Evolutionary conservation across 1,140 invertebrate species (phyloP).

Genomic region (Paramacrobiotus metropolitanus): DNA sequence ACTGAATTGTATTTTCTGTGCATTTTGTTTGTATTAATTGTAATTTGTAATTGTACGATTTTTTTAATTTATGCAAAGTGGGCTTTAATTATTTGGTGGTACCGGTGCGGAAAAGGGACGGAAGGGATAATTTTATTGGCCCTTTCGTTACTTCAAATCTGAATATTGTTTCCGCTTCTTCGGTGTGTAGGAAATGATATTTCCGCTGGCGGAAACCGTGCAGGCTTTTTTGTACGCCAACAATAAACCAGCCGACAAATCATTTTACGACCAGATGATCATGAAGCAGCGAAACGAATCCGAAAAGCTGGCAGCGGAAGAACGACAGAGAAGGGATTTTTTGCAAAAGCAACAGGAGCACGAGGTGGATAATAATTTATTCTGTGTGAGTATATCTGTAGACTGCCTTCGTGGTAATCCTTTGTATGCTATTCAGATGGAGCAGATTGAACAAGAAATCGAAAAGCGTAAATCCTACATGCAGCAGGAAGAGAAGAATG

Average conservation of each 20-base stretch:
- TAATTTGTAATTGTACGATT: no score
- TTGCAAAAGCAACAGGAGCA: constrained; percentile 34
- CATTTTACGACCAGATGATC: constrained; percentile 62
- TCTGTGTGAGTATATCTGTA: constrained; percentile 14
- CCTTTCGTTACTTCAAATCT: no score
- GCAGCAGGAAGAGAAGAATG: constrained; percentile 5
- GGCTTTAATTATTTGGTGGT: no score
- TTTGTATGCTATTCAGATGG: no score
- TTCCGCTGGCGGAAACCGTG: constrained; percentile 40
- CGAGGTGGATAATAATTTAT: constrained; percentile 24
- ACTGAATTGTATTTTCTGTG: no score
- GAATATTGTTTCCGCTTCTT: no score
- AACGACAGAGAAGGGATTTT: constrained; percentile 30
- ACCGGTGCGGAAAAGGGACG: no score
- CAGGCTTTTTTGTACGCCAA: constrained; percentile 40
- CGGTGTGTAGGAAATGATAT: constrained; percentile 37
- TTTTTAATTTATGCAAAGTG: no score
- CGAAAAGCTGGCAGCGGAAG: constrained; percentile 16
- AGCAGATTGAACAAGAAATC: constrained; percentile 10
- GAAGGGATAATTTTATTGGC: no score
- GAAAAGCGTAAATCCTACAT: constrained; percentile 12
- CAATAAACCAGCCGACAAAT: constrained; percentile 43
- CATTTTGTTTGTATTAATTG: no score
- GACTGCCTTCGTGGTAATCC: no score
- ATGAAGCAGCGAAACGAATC: constrained; percentile 34